Conservation (phyloP, 2,113 vertebrate genomes). For the Oryzias woworae region DNA sequence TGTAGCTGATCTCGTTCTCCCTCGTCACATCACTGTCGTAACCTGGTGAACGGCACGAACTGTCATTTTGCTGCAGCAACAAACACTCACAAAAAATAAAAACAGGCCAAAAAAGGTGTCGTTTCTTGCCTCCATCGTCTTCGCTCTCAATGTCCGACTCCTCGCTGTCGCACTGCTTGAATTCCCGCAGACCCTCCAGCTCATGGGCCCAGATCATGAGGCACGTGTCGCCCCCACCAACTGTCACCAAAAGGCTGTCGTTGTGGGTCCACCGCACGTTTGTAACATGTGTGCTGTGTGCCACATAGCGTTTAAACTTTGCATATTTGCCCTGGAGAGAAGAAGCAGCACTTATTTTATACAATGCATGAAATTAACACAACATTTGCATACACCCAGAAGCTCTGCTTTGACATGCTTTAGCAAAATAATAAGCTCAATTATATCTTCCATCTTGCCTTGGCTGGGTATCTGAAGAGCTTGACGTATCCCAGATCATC, state of each 20-base stretch:
- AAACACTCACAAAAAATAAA: neutral
- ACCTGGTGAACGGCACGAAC: constrained; percentile 72
- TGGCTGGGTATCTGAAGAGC: constrained; percentile 93
- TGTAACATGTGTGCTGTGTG: constrained; percentile 95
- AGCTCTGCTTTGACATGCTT: neutral
- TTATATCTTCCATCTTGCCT: constrained; percentile 76
- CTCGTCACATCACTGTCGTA: constrained; percentile 97
- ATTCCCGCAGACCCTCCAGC: constrained; percentile 84
- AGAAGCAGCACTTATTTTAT: constrained; percentile 17
- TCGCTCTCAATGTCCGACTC: constrained; percentile 97
- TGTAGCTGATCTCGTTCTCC: constrained; percentile 96
- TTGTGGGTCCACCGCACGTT: constrained; percentile 95
- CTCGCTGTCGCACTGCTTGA: constrained; percentile 90
- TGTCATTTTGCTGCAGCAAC: neutral
- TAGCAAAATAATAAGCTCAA: neutral
- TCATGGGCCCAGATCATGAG: constrained; percentile 96
- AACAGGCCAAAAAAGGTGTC: neutral
- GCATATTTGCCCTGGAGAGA: constrained; percentile 88
- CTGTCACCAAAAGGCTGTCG: constrained; percentile 88
- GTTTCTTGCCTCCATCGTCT: constrained; percentile 89
- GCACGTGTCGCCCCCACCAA: constrained; percentile 91
- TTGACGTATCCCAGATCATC: constrained; percentile 98
- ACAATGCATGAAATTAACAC: constrained; percentile 8
- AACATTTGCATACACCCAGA: constrained; percentile 36
- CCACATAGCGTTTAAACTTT: constrained; percentile 95